phyloP scores from a whole-genome alignment of 2,888 invertebrate species.

The Crossocerus cetratus region DNA sequence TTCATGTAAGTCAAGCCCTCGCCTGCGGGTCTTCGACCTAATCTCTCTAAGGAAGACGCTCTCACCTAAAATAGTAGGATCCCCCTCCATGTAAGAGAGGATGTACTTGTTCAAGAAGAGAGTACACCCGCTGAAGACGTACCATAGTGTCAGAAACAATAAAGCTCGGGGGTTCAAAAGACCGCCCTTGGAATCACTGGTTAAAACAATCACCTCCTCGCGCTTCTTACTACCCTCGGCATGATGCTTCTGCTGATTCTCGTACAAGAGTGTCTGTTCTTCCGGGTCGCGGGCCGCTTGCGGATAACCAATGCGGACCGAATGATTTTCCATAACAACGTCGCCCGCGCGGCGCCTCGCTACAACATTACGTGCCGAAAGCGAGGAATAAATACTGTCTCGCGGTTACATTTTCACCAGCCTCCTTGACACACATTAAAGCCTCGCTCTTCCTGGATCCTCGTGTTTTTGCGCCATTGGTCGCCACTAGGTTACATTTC shows the following conservation, averaged over 20 bases:
- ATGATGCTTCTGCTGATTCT: constrained; percentile 64
- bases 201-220: constrained; percentile 65
- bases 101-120: constrained; percentile 89
- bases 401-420: constrained; percentile 33
- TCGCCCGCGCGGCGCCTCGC: constrained; percentile 15
- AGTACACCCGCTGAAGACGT: constrained; percentile 87
- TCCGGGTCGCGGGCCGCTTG: constrained; percentile 63
- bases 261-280: constrained; percentile 58
- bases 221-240: constrained; percentile 53
- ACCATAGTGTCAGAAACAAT: constrained; percentile 84
- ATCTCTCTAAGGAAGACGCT: background rate
- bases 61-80: constrained; percentile 85
- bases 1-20: background rate
- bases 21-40: background rate
- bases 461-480: constrained; percentile 7
- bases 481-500: constrained; percentile 31
- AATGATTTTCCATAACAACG: constrained; percentile 67
- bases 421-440: constrained; percentile 5
- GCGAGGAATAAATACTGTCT: constrained; percentile 1
- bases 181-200: constrained; percentile 76
- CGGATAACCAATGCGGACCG: constrained; percentile 64
- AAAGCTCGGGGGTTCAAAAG: constrained; percentile 81
- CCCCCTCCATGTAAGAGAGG: constrained; percentile 84
- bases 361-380: constrained; percentile 26
- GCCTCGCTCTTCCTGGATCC: constrained; percentile 18